phyloP scores from a whole-genome alignment of 53 echinoderm and acorn worm genomes.

The Glandiceps talaboti region DNA sequence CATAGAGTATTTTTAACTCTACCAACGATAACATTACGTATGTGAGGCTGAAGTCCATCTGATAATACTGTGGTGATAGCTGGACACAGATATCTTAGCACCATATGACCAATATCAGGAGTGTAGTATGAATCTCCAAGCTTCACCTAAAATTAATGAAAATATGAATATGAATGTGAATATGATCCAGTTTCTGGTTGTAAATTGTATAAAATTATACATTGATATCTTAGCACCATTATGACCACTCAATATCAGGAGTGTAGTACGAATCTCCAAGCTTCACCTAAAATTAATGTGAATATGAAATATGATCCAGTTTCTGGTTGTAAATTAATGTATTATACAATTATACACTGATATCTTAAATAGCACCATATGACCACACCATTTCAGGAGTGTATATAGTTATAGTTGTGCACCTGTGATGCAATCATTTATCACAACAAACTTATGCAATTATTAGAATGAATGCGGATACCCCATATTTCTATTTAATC shows the following conservation, averaged over 20 bases:
- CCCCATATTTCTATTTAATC: no score
- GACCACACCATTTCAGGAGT: conserved; percentile 67
- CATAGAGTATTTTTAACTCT: conserved; percentile 74
- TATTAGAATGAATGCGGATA: no score
- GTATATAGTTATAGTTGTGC: no score
- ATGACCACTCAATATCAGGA: conserved; percentile 65
- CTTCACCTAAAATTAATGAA: conserved; percentile 20
- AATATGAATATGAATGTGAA: no score
- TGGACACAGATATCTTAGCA: conserved; percentile 78
- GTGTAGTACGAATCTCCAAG: conserved; percentile 53
- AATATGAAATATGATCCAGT: no score
- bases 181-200: no score
- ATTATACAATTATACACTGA: conserved; percentile 73
- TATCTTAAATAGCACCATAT: conserved; percentile 67
- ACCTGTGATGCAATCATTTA: no score
- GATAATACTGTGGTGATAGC: conserved; percentile 57
- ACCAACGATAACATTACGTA: conserved; percentile 69
- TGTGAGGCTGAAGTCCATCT: conserved; percentile 70
- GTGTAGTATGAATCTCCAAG: conserved; percentile 53
- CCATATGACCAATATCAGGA: conserved; percentile 66
- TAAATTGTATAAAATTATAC: conserved; percentile 62
- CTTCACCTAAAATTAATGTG: conserved; percentile 20
- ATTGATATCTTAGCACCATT: conserved; percentile 70
- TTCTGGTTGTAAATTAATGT: conserved; percentile 56
- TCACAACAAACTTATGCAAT: no score